A percentile compares a stretch with the other conserved stretches of the same genome.
These are phyloP conservation scores for Pica pica DNA, from an alignment of 2,113 vertebrate species.

Conservation along the genomic window DNA sequence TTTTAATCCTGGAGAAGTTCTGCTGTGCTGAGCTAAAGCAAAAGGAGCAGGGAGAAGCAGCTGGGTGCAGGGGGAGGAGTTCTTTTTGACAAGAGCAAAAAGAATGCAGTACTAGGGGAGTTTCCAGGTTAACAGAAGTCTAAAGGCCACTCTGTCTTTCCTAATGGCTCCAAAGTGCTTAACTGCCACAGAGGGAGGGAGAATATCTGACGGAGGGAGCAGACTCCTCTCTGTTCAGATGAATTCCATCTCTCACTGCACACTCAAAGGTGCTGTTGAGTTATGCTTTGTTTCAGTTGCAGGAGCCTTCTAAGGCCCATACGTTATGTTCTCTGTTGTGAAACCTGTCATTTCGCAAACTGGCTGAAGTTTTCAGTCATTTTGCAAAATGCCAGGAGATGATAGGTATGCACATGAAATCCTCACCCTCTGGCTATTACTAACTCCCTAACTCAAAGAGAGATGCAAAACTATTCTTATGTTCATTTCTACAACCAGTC, in stretches of 20 bases:
- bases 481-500: not conserved
- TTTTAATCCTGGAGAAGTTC: constrained; percentile 3
- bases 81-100: not conserved
- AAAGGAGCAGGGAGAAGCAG: not conserved
- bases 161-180: not conserved
- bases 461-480: not conserved
- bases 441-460: not conserved
- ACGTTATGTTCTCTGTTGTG: not conserved
- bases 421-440: constrained; percentile 23
- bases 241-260: not conserved
- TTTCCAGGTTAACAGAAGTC: not conserved
- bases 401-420: constrained; percentile 5
- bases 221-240: not conserved
- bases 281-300: not conserved
- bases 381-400: constrained; percentile 30
- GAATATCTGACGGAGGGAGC: not conserved
- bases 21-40: not conserved
- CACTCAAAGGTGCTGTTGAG: not conserved
- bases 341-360: not conserved
- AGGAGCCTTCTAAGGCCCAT: not conserved
- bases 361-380: constrained; percentile 9
- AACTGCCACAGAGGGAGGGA: not conserved
- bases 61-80: not conserved
- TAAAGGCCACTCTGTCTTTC: not conserved
- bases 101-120: not conserved